Conservation (phyloP, 2,888 invertebrate genomes). For the Trachelus tabidus region DNA sequence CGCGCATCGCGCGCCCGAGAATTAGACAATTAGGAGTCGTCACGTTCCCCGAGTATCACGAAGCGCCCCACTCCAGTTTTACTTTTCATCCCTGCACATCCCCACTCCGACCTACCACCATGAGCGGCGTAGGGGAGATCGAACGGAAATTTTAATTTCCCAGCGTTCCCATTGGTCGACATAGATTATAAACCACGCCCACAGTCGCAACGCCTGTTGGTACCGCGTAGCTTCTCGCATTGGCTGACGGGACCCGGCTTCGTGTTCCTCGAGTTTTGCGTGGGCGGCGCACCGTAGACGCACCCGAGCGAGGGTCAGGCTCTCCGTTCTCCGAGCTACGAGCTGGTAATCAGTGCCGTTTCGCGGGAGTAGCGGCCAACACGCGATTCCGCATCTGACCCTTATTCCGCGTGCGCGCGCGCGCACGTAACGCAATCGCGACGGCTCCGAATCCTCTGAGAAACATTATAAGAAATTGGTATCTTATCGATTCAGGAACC, state of each 20-base stretch:
- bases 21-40: constrained; percentile 67
- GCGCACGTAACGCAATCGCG: no score
- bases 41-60: constrained; percentile 51
- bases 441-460: no score
- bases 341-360: constrained; percentile 65
- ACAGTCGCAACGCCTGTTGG: constrained; percentile 41
- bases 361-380: constrained; percentile 62
- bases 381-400: constrained; percentile 48
- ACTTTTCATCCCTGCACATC: neutral
- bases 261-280: constrained; percentile 54
- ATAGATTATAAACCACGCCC: constrained; percentile 42
- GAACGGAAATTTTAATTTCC: constrained; percentile 28
- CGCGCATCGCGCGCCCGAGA: constrained; percentile 59
- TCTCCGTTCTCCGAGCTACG: constrained; percentile 52
- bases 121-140: constrained; percentile 20
- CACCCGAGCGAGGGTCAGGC: constrained; percentile 26
- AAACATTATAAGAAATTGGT: no score
- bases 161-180: constrained; percentile 40
- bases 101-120: neutral
- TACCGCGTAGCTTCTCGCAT: constrained; percentile 43
- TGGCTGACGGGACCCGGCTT: constrained; percentile 47
- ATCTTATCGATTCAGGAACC: no score
- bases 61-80: constrained; percentile 8
- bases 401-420: constrained; percentile 11
- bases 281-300: constrained; percentile 51